Evolutionary conservation across 2,113 vertebrate species (phyloP), one percentile per base, ranked within the genome.

Genomic region (Ptilorrhoa leucosticta): DNA sequence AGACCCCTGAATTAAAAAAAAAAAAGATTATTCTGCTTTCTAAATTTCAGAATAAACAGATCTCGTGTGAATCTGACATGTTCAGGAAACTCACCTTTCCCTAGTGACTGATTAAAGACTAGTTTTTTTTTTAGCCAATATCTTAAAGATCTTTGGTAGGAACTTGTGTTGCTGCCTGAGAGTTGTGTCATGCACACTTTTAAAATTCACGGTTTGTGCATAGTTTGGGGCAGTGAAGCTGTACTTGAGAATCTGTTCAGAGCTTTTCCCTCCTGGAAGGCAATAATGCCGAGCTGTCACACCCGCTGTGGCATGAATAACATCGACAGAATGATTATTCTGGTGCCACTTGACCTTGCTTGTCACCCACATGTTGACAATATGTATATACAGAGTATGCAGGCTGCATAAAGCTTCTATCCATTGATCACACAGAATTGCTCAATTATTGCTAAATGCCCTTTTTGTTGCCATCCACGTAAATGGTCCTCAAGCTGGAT

Each of bases 221-320:
- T 68, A 40, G 57, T 71, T 90, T 70, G 69, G n/a, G 66, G 68
- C 86, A 66, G 48, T 51, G 58, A 35, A 42, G 57, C 45, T 42
- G 15, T 35, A 45, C 70, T 44, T 65, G 47, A 61, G 57, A 35
- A 63, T 82, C 30, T 27, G 24, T 82, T 93, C 17, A 19, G 44
- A 76, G 61, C 35, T 58, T 71, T 84, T 94, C 58, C 31, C 37
- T 65, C 24, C 80, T 40, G 64, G 66, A 77, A 90, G 76, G 78
- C 72, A 83, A 2, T 51, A 61, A 37, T 48, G 45, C 76, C 61
- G 78, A 24, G 58, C 66, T 92, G 84, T n/a, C 50, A 9, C 44
- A 27, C 4, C 8, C 2, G 2, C 39, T 39, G 68, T 51, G 51
- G 11, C 31, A 48, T 65, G 33, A 95, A 65, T 63, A 69, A 58